Conservation (phyloP, 2,888 invertebrate species). For the Noctua comes region DNA sequence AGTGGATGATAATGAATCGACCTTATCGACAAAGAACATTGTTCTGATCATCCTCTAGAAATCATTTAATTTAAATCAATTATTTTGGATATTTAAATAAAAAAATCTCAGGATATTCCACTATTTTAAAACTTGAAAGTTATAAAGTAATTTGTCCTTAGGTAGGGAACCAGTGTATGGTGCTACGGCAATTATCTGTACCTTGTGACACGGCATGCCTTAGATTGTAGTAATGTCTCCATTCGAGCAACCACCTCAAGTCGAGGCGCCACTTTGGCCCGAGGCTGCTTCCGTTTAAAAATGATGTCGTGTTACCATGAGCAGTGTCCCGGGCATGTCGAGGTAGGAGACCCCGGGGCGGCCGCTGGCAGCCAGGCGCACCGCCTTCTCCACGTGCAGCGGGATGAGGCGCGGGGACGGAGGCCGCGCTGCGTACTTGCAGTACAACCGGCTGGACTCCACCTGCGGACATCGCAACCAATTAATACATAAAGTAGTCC, state of each 20-base stretch:
- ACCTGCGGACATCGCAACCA: conserved; percentile 83
- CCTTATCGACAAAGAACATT: not conserved
- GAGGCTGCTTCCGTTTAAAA: not conserved
- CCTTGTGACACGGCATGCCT: not conserved
- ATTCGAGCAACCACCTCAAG: not conserved
- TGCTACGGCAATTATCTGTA: too few species aligned
- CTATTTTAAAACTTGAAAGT: not conserved
- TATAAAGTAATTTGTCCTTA: not conserved
- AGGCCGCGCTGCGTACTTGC: conserved; percentile 97
- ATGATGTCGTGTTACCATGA: conserved; percentile 83
- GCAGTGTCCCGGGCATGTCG: conserved; percentile 97
- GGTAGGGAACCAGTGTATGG: not conserved
- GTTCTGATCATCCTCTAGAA: not conserved
- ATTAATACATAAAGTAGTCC: not conserved
- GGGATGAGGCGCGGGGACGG: conserved; percentile 95
- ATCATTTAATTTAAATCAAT: not conserved
- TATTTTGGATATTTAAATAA: not conserved
- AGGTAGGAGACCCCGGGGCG: conserved; percentile 97
- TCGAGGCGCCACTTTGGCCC: not conserved
- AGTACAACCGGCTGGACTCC: conserved; percentile 96
- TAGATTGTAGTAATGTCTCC: not conserved
- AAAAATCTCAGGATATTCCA: not conserved
- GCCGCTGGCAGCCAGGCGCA: conserved; percentile 95
- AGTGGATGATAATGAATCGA: not conserved
- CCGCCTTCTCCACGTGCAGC: conserved; percentile 97